Evolutionary conservation across 2,113 vertebrate species (phyloP).

Genomic region (Oenanthe melanoleuca): DNA sequence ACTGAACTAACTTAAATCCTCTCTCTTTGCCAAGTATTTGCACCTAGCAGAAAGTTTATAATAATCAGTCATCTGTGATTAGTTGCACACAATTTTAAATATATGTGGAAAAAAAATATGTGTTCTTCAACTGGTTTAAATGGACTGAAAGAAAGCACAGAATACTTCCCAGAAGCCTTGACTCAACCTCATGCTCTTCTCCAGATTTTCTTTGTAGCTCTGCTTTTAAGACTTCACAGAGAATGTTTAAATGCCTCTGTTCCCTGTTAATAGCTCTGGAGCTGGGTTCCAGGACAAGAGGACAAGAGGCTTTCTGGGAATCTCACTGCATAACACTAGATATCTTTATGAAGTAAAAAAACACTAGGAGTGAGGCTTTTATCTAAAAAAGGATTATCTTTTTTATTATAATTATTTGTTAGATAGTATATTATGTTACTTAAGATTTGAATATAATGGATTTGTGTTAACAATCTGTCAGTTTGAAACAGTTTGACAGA

Average conservation of each 20-base stretch:
- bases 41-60: background rate
- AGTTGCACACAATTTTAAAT: background rate
- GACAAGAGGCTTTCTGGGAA: background rate
- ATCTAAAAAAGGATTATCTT: background rate
- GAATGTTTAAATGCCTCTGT: background rate
- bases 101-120: background rate
- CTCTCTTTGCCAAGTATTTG: background rate
- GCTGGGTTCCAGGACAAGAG: background rate
- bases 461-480: constrained; percentile 48
- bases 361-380: background rate
- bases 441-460: constrained; percentile 10
- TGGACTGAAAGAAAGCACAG: background rate
- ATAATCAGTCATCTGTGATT: background rate
- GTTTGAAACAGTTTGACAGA: constrained; percentile 56
- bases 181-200: background rate
- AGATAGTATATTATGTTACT: constrained; percentile 16
- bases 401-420: constrained; percentile 39
- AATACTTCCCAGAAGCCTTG: background rate
- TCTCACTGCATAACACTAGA: background rate
- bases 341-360: background rate
- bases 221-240: background rate
- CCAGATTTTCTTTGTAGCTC: background rate
- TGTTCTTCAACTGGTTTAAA: background rate
- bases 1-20: background rate
- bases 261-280: background rate